Evolutionary conservation across 2,113 vertebrate species (phyloP), one percentile per base, ranked within the genome.

Genomic region (Andinoacara biseriatus): DNA sequence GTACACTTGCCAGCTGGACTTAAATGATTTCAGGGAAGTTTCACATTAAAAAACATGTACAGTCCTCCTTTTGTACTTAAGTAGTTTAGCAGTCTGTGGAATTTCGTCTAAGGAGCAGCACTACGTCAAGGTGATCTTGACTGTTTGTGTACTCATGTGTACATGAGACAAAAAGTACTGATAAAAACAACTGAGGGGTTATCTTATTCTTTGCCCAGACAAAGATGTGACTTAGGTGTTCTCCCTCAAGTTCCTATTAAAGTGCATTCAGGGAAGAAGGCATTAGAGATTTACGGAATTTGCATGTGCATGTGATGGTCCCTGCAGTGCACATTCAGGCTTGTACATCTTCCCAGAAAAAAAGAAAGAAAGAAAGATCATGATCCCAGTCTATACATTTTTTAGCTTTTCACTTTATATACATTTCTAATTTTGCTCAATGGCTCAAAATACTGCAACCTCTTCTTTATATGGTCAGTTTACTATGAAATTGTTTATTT

Each of bases 401-500:
- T 33, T 9, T 5, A 15, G 57, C 22, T 56, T 56, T 57, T 46
- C 11, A 59, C 26, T 61, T 81, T 1, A 49, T n/a, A 86, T 89
- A 80, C 78, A 58, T 52, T 85, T 54, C 8, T 60, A 75, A 86
- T 84, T 89, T 87, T 17, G n/a, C 74, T 81, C 77, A 74, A n/a
- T 29, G 74, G 24, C 46, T 74, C 57, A 46, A 79, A 86, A 78
- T 78, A 63, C 75, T 49, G 29, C 29, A 76, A 76, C 49, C 46
- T 63, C 76, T 46, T 69, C 76, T 88, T 85, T 86, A 84, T 56
- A 90, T 9, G 43, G 81, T 67, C 90, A 82, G 74, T 84, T 91
- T 82, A 76, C 76, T 84, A 65, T 43, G 5, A 89, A 87, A 87
- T 76, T 63, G 84, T 91, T 91, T 88, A 72, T 86, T 74, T 62